phyloP scores from a whole-genome alignment of 1,140 invertebrate genomes.

The Drosophila mauritiana region DNA sequence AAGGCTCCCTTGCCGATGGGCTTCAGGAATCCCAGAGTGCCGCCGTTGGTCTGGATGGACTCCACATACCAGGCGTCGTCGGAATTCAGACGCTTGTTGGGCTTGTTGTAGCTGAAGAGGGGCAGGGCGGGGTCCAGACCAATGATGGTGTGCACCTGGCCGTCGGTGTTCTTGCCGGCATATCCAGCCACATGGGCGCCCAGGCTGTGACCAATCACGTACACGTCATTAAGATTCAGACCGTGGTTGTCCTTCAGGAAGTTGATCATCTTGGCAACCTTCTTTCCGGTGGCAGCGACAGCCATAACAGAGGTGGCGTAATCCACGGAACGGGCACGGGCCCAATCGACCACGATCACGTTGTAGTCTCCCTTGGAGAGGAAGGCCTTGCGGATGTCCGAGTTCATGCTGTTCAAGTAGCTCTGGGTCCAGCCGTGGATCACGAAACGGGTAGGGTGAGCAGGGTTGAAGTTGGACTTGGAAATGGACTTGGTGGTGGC shows the following conservation, averaged over 20 bases:
- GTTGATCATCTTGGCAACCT: conserved; percentile 81
- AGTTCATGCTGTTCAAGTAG: conserved; percentile 56
- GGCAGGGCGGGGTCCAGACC: conserved; percentile 85
- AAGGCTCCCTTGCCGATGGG: conserved; percentile 85
- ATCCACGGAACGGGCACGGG: conserved; percentile 84
- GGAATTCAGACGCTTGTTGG: conserved; percentile 82
- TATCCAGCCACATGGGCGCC: conserved; percentile 86
- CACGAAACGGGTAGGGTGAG: conserved; percentile 60
- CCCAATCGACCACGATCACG: conserved; percentile 89
- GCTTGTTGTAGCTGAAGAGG: conserved; percentile 70
- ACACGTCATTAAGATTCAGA: conserved; percentile 63
- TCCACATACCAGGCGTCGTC: conserved; percentile 77
- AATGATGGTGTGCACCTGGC: conserved; percentile 68
- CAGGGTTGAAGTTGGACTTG: conserved; percentile 11
- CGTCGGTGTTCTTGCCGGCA: conserved; percentile 84
- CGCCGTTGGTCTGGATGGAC: conserved; percentile 87
- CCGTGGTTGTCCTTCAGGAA: conserved; percentile 70
- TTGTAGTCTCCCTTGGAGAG: conserved; percentile 85
- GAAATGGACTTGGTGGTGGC: conserved; percentile 55
- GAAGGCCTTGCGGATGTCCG: conserved; percentile 85
- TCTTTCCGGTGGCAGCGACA: conserved; percentile 68
- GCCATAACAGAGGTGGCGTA: conserved; percentile 84
- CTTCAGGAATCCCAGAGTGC: conserved; percentile 85
- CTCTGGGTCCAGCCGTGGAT: conserved; percentile 79
- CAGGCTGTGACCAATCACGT: conserved; percentile 84